These are phyloP conservation scores for Buceros bicornis DNA, from an alignment of 2,797 vertebrate species.

Conservation along the genomic window DNA sequence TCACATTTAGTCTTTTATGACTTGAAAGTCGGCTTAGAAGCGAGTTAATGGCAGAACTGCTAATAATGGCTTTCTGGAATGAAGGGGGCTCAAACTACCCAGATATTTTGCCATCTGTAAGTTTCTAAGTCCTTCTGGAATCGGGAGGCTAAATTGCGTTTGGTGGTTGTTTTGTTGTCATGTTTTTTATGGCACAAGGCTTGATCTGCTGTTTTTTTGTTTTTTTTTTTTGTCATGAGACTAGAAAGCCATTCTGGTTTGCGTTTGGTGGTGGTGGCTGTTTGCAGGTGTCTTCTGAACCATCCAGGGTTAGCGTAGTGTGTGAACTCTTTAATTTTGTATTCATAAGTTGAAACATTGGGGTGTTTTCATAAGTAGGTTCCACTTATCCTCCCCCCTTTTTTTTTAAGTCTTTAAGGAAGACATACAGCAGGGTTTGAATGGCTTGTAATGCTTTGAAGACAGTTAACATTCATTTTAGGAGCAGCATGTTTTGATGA, in stretches of 20 bases:
- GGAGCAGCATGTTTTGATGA: neutral
- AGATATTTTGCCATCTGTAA: neutral
- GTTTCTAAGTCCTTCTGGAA: neutral
- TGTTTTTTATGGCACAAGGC: neutral
- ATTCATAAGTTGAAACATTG: neutral
- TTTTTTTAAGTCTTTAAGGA: neutral
- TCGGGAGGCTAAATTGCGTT: neutral
- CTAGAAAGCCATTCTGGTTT: neutral
- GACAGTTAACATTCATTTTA: neutral
- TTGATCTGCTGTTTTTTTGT: neutral
- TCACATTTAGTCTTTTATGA: neutral
- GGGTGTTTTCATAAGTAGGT: neutral
- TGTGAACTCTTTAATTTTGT: neutral
- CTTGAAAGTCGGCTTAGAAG: neutral
- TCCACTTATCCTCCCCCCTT: neutral
- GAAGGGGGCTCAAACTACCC: neutral
- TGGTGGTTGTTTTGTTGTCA: neutral
- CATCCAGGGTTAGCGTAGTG: neutral
- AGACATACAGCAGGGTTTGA: neutral
- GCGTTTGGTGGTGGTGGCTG: neutral
- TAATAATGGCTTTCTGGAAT: neutral
- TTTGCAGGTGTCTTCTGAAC: neutral
- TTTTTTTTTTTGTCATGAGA: neutral
- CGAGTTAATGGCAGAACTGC: neutral
- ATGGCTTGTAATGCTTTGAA: slow-evolving; percentile 14